Evolutionary conservation across 2,888 invertebrate genomes (phyloP), one percentile per base, ranked within the genome.

Genomic region (Ypsolopha sequella): DNA sequence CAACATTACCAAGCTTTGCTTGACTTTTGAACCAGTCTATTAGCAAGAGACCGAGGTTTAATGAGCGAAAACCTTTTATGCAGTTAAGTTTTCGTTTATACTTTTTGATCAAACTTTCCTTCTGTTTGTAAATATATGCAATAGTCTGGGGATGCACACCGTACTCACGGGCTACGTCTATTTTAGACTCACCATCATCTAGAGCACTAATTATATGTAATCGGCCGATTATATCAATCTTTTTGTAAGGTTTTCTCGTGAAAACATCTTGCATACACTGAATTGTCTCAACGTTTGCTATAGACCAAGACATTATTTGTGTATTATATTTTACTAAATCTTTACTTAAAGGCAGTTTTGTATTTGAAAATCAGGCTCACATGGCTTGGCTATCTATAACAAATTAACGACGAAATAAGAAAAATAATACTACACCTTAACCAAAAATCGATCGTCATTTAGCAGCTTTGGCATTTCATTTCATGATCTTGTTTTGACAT

Each of bases 151-250:
- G 63, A 47, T 62, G 58, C 34, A 68, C 61, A 41, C 67, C 64
- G 58, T 65, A 67, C 53, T 65, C 64, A 53, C 61, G 63, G 13
- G 66, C 66, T 52, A 68, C 56, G 35, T 68, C 68, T 13, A 64
- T 55, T 60, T 63, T 65, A 45, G 62, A 62, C 47, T 64, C 62
- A 13, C 68, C 69, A 52, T 62, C 68, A 51, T 68, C 69, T 51
- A 69, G 52, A 43, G 69, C 66, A 54, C 64, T 63, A 53, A 69
- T 68, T 51, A 68, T 59, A 55, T 64, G 65, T 49, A 69, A 54
- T 54, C 68, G 67, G 39, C 56, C 61, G 45, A 63, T 59, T 47
- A 59, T 56, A 52, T 66, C 65, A 43, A 68, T 65, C 56, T 62
- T 66, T 3, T 51, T 55, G 13, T 53, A 57, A 6, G 59, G 53